Base-by-base conservation (phyloP, 2,113 vertebrate species). In the Piaya cayana region DNA sequence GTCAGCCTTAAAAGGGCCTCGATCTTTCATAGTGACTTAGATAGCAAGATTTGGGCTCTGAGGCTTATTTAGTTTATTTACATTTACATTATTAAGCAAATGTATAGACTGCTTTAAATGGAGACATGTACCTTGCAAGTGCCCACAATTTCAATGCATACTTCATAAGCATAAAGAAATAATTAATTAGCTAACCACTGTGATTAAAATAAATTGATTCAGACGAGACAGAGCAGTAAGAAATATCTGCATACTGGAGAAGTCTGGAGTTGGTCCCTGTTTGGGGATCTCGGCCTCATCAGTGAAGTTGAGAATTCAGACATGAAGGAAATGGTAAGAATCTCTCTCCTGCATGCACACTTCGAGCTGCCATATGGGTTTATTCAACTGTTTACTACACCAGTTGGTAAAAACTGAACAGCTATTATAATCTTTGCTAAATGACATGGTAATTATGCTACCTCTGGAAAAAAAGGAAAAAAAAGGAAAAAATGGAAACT, bases 341-440 rank as follows among this genome's bases (percentile, higher is more conserved):
- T 87, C 56, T 25, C 72, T 78, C 88, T 94, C 63, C 83, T 82
- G 90, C 34, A 45, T 20, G 81, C 86, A 86, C 21, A 59, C 92
- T 93, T 89, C 52, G 72, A 95, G 92, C 59, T 95, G 93, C 95
- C 86, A 96, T 97, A 95, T 95, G 88, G 96, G 89, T 96, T 97
- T 97, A 95, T 97, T 95, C 95, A 95, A 96, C 86, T 96, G 95
- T 96, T 96, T 96, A 97, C 92, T 96, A 95, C 81, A 93, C 92
- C 93, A 96, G 90, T 96, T 82, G 37, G 93, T 91, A 96, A 95
- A 96, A 97, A 88, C 63, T 95, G 88, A 97, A 94, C 91, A 96
- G 88, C 96, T 97, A 97, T 93, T 95, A 95, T 90, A 93, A 96
- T 96, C 95, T 95, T 93, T 93, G 86, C 90, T 96, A 96, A 97